Base-by-base conservation (phyloP, 2,797 vertebrate genomes). In the Phrynocephalus guinanensis region DNA sequence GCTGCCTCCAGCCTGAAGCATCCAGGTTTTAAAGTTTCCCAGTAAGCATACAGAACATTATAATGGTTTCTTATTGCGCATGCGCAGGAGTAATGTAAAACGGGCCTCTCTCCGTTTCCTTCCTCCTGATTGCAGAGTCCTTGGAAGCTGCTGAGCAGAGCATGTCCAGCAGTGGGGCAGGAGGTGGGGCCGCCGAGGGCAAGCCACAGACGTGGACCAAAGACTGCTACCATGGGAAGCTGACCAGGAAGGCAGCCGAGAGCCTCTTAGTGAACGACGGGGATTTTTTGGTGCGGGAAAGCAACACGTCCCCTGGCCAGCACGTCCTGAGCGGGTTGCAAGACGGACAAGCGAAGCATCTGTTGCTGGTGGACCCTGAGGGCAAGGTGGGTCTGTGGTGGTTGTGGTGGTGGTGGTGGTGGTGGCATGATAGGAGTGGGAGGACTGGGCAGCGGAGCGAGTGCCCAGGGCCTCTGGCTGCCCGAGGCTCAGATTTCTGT, bases 231-330 rank as follows among this genome's bases (percentile, higher is more conserved):
- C 98, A 98, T 1, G 98, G 98, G 94, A 98, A 97, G 94, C 94
- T 99, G 94, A 98, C 97, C 93, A 96, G 98, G 92, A 97, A 97
- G 92, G 97, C 97, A 80, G 98, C 98, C 0, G 98, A 99, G 93
- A 97, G 95, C 11, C 98, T 99, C 52, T 96, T 99, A 83, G 95
- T 96, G 82, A 97, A 97, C 0, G 98, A 97, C 0, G 98, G 98
- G 5, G 98, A 99, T 92, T 99, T 99, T 94, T 95, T 99, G 96
- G 98, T 98, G 91, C 96, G 98, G 89, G 98, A 99, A 94, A 99
- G 98, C 92, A 96, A 95, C 82, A 97, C 98, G 0, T 98, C 98
- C 85, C 96, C 97, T 56, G 98, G 98, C 87, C 98, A 98, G 84
- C 98, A 98, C 60, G 98, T 99, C 5, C 96, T 99, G 94, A 99